A percentile compares a stretch with the other conserved stretches of the same genome.
phyloP scores from a whole-genome alignment of 2,888 invertebrate species.

The Ecliptopera silaceata region DNA sequence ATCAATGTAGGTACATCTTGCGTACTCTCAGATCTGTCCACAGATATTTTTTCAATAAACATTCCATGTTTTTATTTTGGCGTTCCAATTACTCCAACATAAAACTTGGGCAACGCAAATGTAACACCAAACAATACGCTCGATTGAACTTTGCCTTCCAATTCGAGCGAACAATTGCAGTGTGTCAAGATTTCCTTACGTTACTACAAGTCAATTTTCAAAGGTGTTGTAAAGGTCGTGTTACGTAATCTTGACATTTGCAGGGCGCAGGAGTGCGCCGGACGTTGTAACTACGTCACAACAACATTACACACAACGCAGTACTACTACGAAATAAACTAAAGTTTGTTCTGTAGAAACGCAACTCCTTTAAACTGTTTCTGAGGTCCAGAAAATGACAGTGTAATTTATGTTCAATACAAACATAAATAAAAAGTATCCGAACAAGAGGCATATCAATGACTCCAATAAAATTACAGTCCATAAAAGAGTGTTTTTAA shows the following conservation, averaged over 20 bases:
- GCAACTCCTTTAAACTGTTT: background rate
- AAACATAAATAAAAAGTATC: too few relatives aligned
- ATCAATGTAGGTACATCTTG: background rate
- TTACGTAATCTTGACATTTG: conserved; percentile 75
- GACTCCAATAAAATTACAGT: too few relatives aligned
- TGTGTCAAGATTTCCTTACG: conserved; percentile 61
- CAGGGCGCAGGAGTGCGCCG: conserved; percentile 53
- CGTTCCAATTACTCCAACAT: conserved; percentile 14
- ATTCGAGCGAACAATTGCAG: conserved; percentile 46
- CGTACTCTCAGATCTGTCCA: conserved; percentile 1
- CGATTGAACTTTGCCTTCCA: conserved; percentile 31
- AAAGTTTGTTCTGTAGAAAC: background rate
- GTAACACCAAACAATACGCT: conserved; percentile 34
- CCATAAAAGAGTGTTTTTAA: too few relatives aligned
- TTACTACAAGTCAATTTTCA: conserved; percentile 61
- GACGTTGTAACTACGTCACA: conserved; percentile 45
- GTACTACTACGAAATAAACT: background rate
- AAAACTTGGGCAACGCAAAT: conserved; percentile 30
- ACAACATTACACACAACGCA: background rate
- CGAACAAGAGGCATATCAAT: too few relatives aligned
- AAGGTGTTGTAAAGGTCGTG: conserved; percentile 65
- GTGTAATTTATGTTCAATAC: too few relatives aligned
- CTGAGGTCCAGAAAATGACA: background rate
- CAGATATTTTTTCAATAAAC: conserved; percentile 21
- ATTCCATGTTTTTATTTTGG: conserved; percentile 13